Evolutionary conservation across 2,888 invertebrate genomes (phyloP), one percentile per base, ranked within the genome.

Genomic region (Spisula subtruncata): DNA sequence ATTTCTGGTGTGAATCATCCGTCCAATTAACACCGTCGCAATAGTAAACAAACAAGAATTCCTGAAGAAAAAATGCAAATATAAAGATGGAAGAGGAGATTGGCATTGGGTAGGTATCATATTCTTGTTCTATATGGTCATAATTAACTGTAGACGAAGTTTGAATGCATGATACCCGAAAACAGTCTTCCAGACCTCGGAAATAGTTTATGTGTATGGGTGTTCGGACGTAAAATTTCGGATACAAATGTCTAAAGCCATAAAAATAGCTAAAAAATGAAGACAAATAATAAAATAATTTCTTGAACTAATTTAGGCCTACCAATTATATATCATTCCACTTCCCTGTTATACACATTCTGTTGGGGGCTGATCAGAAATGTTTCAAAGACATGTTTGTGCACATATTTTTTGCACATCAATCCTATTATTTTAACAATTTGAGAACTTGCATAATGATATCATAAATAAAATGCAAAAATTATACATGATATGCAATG

Each of bases 21-120:
- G 75, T 75, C 16, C 18, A 75, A 71, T 48, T 25, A n/a, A 71
- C 84, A 84, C 84, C 84, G 84, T 84, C 84, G 71, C 84, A 84
- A 84, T 71, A 71, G 84, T 60, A 84, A 84, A 84, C 84, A 84
- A 75, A 84, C 32, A 14, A 8, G 25, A 29, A 51, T 32, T 46
- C 32, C 20, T 25, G 48, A 51, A 84, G 16, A 18, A 48, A 32
- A 75, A 29, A 75, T 84, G 84, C 29, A n/a, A 46, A 71, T 75
- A 32, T 75, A 51, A 75, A 51, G 51, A 84, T 75, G 75, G 51
- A 51, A n/a, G 66, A 71, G 29, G 84, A 84, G 51, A 18, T 84
- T 14, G n/a, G 20, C 48, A 25, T n/a, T 16, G 84, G 84, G 84
- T 84, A 75, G 51, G 84, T 51, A 6, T 14, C 18, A 16, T 29